Evolutionary conservation across 2,797 vertebrate species (phyloP), one percentile per base, ranked within the genome.

Genomic region (Pseudochromis fuscus): DNA sequence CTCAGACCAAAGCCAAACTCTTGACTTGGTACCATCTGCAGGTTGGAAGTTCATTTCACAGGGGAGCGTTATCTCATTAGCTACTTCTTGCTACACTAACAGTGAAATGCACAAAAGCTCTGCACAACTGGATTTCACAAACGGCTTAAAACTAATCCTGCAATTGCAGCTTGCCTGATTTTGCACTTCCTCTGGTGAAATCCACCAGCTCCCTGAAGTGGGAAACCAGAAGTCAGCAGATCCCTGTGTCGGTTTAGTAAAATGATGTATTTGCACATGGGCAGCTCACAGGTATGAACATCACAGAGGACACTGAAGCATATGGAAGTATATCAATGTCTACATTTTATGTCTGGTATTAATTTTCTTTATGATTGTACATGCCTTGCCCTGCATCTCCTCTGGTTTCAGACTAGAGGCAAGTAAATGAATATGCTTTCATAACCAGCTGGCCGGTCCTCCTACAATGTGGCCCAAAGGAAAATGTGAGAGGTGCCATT

Each of bases 91-190:
- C 58, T 67, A 74, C 23, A 49, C 57, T 50, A 63, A 51, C 37
- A 49, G 55, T 78, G 25, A 63, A 72, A 65, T 71, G 67, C 72
- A 71, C 42, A 67, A 51, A 51, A 8, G 64, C 68, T 60, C 69
- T 65, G 56, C 69, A 73, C 78, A 75, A 85, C 79, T 76, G 64
- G 73, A 79, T 75, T 87, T 70, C 77, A 76, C 83, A 66, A 79
- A 82, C 58, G 24, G 79, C 75, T 88, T 85, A 91, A 82, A 67
- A 45, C 57, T 88, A 91, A 92, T 88, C 88, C 82, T 64, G 81
- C 75, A 77, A 81, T 85, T 80, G 77, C 77, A 79, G 73, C 82
- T 74, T 72, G 77, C 76, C 79, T 85, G 82, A 88, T 86, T 87
- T 81, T 61, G 66, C 68, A 83, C 72, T 87, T 91, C 72, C 86